Conservation (phyloP, 2,888 invertebrate genomes). For the Boloria selene region DNA sequence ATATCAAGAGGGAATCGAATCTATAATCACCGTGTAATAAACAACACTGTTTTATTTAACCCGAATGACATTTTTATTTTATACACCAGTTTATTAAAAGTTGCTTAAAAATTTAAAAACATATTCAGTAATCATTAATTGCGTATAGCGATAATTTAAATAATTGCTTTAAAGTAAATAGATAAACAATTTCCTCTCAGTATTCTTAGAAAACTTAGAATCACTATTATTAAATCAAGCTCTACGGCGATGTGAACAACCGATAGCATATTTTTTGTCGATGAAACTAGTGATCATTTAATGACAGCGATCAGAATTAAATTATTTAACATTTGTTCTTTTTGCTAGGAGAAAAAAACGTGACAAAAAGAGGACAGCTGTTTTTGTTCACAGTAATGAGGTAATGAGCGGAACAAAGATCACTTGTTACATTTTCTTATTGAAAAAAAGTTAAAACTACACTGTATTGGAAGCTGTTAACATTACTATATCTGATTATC, state of each 20-base stretch:
- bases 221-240: conserved; percentile 5
- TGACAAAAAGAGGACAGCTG: conserved; percentile 22
- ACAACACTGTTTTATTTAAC: neutral
- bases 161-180: conserved; percentile 17
- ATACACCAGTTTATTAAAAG: conserved; percentile 5
- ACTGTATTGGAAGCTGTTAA: too few relatives aligned
- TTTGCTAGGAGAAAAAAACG: conserved; percentile 22
- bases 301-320: conserved; percentile 30
- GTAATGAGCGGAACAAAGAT: conserved; percentile 30
- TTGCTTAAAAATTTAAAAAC: neutral
- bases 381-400: conserved; percentile 30
- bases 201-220: conserved; percentile 12
- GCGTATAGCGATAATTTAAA: conserved; percentile 4
- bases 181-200: conserved; percentile 17
- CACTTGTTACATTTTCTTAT: neutral
- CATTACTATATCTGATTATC: too few relatives aligned
- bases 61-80: neutral
- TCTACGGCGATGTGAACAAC: conserved; percentile 17
- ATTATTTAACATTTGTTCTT: conserved; percentile 31
- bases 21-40: neutral
- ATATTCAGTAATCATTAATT: conserved; percentile 14
- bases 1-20: neutral
- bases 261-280: conserved; percentile 27
- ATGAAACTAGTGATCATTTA: conserved; percentile 33
- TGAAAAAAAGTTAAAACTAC: neutral